phyloP scores from a whole-genome alignment of 2,113 vertebrate species.

The Mesoclemmys tuberculata region DNA sequence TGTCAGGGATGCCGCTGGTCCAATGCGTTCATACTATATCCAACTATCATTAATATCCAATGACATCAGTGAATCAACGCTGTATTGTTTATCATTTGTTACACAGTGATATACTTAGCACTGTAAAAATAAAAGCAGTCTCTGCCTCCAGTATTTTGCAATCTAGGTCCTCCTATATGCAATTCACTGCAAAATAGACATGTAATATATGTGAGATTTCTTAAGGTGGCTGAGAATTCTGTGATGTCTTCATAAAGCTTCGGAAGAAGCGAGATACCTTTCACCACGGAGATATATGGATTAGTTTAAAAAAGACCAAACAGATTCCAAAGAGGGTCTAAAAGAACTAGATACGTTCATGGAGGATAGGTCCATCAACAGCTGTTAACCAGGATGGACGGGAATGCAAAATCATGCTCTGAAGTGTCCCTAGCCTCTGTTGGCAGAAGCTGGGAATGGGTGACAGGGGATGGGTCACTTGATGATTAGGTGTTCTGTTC shows the following conservation, averaged over 20 bases:
- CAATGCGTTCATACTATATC: neutral
- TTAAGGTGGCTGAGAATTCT: neutral
- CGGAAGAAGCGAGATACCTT: slow-evolving; percentile 34
- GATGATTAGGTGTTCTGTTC: no score
- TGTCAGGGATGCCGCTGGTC: neutral
- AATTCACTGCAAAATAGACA: neutral
- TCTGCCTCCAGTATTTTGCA: neutral
- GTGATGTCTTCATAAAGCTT: slow-evolving; percentile 31
- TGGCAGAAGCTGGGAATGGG: no score
- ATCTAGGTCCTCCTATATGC: neutral
- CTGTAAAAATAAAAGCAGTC: neutral
- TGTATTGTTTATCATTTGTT: neutral
- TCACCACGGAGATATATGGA: slow-evolving; percentile 37
- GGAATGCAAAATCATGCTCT: no score
- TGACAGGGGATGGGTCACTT: no score
- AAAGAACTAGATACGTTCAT: no score
- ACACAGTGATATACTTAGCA: neutral
- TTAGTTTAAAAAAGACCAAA: slow-evolving; percentile 61
- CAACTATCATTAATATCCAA: neutral
- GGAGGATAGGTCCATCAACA: no score
- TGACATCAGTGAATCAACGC: neutral
- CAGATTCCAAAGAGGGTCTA: slow-evolving; percentile 33
- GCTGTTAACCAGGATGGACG: no score
- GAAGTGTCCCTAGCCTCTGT: no score
- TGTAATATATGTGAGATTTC: neutral